Base-by-base conservation (phyloP, 2,888 invertebrate species). In the Hyles lineata region DNA sequence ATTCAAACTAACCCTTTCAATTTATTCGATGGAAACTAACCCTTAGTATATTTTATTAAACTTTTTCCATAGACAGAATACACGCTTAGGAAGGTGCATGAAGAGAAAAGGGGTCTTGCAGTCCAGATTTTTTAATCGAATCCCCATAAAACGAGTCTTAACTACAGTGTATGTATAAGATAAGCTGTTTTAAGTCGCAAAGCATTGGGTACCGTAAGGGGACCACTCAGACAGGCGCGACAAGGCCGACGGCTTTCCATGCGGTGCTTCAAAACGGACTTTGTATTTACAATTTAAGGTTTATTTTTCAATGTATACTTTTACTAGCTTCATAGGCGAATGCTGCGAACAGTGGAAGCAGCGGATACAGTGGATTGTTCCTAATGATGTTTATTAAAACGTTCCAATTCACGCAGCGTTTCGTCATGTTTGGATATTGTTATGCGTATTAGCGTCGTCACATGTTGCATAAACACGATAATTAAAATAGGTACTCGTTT, bases 201-300 rank as follows among this genome's bases (percentile, higher is more conserved):
- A 35, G 21, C 43, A 5, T 1, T 67, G 23, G 43, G 43, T 67
- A 32, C 35, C 32, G n/a, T 35, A 35, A 43, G 25, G 67, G 67
- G 43, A 50, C 67, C 35, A 43, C n/a, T 62, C 35, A 62, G 43
- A 17, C 50, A 17, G 67, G 67, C 50, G 21, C 50, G 4, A 67
- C 67, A 67, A 50, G 67, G 67, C 67, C 67, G 43, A 23, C 50
- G 43, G 19, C 23, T 67, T 23, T 15, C 17, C 9, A 67, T 50
- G 11, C 23, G 9, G 11, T 63, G 43, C 21, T 11, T 0, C 23
- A 67, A 67, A 43, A 67, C 8, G 1, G 50, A 50, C 67, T 23
- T 23, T 67, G 23, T 23, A 15, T 19, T 19, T 23, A 17, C 43
- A 17, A 25, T 0, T 17, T 43, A 67, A 15, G 25, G 50, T 67